phyloP scores from a whole-genome alignment of 2,797 vertebrate species.

The Rhinatrema bivittatum region DNA sequence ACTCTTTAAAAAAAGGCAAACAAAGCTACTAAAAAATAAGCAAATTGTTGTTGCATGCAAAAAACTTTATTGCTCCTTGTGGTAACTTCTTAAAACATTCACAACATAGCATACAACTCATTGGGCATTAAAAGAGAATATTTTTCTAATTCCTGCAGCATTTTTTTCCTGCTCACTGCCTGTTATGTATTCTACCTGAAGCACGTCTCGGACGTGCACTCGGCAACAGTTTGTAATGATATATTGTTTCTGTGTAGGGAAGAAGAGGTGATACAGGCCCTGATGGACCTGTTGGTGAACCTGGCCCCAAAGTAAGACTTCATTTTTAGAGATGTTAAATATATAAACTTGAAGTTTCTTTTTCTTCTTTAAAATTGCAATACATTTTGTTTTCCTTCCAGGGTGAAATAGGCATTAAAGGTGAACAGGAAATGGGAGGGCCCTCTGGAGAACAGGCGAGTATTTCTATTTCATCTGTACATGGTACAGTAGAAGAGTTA shows the following conservation, averaged over 20 bases:
- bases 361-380: neutral
- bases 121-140: no score
- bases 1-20: no score
- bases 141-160: no score
- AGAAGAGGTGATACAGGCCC: slow-evolving; percentile 45
- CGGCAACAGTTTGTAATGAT: neutral
- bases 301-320: slow-evolving; percentile 48
- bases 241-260: slow-evolving; percentile 34
- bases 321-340: neutral
- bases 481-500: neutral
- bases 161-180: no score
- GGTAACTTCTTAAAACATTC: no score
- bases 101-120: no score
- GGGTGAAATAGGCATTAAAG: slow-evolving; percentile 56
- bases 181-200: no score
- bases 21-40: no score
- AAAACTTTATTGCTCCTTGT: no score
- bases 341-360: neutral
- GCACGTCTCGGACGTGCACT: neutral
- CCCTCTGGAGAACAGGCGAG: slow-evolving; percentile 45
- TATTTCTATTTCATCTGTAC: slow-evolving; percentile 36
- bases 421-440: slow-evolving; percentile 60
- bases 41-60: no score
- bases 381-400: slow-evolving; percentile 21
- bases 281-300: slow-evolving; percentile 50